Evolutionary conservation across 2,113 vertebrate genomes (phyloP).

Genomic region (Gymnobelideus leadbeateri): DNA sequence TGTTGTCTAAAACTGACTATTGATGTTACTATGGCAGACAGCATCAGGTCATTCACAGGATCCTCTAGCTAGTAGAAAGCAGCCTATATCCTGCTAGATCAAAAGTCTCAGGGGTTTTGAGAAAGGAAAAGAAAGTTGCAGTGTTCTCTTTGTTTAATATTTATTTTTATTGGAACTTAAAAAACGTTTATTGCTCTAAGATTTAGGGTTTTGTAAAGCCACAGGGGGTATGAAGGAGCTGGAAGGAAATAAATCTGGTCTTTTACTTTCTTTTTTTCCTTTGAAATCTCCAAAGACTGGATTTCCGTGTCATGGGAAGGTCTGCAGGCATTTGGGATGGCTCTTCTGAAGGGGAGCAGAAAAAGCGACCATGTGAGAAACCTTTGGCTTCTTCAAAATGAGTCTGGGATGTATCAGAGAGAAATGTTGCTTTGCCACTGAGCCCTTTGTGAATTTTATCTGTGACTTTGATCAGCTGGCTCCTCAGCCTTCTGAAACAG

Average conservation of each 20-base stretch:
- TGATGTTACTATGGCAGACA: not conserved
- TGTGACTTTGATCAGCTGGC: not conserved
- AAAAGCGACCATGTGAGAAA: not conserved
- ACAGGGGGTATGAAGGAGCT: conserved; percentile 1
- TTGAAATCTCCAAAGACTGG: conserved; percentile 12
- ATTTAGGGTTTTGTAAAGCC: conserved; percentile 26
- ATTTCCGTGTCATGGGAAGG: conserved; percentile 5
- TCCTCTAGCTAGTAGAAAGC: conserved; percentile 8
- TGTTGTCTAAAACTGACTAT: not conserved
- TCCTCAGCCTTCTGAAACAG: not conserved
- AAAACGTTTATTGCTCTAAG: not conserved
- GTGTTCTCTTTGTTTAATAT: not conserved
- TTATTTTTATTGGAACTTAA: conserved; percentile 33
- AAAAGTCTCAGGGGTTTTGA: conserved; percentile 7
- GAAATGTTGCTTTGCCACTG: conserved; percentile 19
- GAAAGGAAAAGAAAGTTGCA: not conserved
- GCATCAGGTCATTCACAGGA: not conserved
- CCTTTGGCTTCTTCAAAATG: conserved; percentile 1
- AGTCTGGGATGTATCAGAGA: conserved; percentile 16
- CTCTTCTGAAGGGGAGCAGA: not conserved
- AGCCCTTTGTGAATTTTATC: conserved; percentile 2
- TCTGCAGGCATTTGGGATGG: conserved; percentile 37
- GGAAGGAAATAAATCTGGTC: not conserved
- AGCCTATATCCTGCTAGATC: not conserved
- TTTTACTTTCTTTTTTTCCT: conserved; percentile 5